Evolutionary conservation across 1,140 invertebrate species (phyloP), one percentile per base, ranked within the genome.

Genomic region (Megalonaias nervosa): DNA sequence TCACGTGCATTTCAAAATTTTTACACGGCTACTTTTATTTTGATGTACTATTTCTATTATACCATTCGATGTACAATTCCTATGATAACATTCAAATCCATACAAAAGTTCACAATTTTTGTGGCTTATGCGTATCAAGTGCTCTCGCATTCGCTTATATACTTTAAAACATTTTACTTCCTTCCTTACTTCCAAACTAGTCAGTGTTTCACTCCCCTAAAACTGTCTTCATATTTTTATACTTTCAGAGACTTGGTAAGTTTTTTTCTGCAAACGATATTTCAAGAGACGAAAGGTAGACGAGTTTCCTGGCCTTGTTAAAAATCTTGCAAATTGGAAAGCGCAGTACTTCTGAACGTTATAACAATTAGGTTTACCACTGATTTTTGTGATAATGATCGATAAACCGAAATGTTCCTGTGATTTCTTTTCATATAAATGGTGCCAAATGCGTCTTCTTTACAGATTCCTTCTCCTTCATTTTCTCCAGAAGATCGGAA

Each of bases 361-460:
- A 81, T 74, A 58, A 80, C 48, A 76, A 70, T 64, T 13, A 38
- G 15, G 62, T 81, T 81, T n/a, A 57, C 73, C 67, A 59, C 57
- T 55, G 75, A 38, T n/a, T 16, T n/a, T 55, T 56, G 68, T 64
- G 17, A 81, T 71, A 1, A 81, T 26, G 31, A 76, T 67, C 4
- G 56, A n/a, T 12, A 72, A 23, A 23, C 75, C 75, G 76, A 76
- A 83, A 38, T 76, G 61, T 57, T 81, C 75, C 60, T 68, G 15
- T 3, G 77, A 26, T 56, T 71, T 78, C 23, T 67, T 78, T 61
- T 82, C 81, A 82, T 80, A 57, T 82, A 67, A 61, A 14, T 69
- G 19, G 64, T 13, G 21, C 57, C 62, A 58, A 68, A n/a, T 78
- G 3, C 67, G 5, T 38, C 69, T 38, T 75, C 65, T 16, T 56